phyloP scores from a whole-genome alignment of 2,113 vertebrate species.

The Hippotragus niger region DNA sequence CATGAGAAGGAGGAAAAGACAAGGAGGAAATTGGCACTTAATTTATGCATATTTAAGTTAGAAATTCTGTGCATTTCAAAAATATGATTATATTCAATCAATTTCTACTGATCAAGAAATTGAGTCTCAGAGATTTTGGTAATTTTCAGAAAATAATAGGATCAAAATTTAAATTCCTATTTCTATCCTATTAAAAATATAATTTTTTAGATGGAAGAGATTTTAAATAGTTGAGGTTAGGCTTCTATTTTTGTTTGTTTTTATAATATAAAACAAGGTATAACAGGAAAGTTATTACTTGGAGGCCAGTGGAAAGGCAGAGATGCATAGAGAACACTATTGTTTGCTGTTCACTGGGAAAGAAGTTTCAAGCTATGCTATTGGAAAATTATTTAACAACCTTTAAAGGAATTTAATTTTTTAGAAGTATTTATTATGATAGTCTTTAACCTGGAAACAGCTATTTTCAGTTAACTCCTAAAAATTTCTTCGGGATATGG shows the following conservation, averaged over 20 bases:
- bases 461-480: background rate
- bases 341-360: background rate
- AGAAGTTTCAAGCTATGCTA: background rate
- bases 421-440: background rate
- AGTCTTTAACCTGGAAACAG: background rate
- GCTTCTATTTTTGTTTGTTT: background rate
- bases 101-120: background rate
- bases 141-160: background rate
- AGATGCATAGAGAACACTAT: background rate
- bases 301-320: background rate
- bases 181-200: background rate
- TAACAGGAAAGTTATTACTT: background rate
- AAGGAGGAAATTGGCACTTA: background rate
- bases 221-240: background rate
- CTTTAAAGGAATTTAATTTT: background rate
- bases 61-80: background rate
- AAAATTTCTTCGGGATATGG: background rate
- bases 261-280: background rate
- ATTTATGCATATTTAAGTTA: background rate
- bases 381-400: background rate
- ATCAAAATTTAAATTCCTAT: background rate
- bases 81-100: background rate
- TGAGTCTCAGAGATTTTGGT: background rate
- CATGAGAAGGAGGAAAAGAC: background rate
- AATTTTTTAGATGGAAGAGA: background rate